phyloP scores from a whole-genome alignment of 2,797 vertebrate species.

The Brachyalestes nurse region DNA sequence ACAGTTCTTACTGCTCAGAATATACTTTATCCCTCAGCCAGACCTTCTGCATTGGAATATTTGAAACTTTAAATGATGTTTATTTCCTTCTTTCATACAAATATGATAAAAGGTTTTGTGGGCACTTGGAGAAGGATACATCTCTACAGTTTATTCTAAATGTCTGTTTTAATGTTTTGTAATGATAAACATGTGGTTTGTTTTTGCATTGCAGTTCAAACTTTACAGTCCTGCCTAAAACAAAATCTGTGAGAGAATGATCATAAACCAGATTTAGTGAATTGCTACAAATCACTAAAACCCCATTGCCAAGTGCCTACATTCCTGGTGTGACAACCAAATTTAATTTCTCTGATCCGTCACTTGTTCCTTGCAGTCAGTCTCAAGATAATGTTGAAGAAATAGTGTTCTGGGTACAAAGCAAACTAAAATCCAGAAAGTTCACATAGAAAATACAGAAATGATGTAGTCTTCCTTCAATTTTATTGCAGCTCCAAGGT shows the following conservation, averaged over 20 bases:
- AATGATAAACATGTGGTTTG: not conserved
- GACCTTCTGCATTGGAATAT: not conserved
- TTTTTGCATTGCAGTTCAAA: not conserved
- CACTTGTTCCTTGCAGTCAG: not conserved
- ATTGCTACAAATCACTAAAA: not conserved
- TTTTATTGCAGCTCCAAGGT: not conserved
- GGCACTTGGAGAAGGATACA: no score
- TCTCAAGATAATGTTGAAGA: not conserved
- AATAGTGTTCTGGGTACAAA: not conserved
- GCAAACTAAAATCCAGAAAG: not conserved
- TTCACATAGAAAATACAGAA: not conserved
- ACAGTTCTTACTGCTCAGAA: slow-evolving; percentile 7
- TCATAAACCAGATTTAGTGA: not conserved
- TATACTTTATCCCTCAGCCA: slow-evolving; percentile 8
- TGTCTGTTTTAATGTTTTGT: not conserved
- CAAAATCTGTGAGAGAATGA: not conserved
- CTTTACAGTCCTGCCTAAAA: not conserved
- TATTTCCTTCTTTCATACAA: not conserved
- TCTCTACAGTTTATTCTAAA: not conserved
- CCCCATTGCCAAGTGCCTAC: not conserved
- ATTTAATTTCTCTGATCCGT: not conserved
- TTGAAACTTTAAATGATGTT: not conserved
- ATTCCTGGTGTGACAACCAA: not conserved
- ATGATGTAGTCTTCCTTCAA: not conserved
- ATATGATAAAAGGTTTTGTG: not conserved